Conservation (phyloP, 1,140 invertebrate species). For the Brachionus manjavacas region DNA sequence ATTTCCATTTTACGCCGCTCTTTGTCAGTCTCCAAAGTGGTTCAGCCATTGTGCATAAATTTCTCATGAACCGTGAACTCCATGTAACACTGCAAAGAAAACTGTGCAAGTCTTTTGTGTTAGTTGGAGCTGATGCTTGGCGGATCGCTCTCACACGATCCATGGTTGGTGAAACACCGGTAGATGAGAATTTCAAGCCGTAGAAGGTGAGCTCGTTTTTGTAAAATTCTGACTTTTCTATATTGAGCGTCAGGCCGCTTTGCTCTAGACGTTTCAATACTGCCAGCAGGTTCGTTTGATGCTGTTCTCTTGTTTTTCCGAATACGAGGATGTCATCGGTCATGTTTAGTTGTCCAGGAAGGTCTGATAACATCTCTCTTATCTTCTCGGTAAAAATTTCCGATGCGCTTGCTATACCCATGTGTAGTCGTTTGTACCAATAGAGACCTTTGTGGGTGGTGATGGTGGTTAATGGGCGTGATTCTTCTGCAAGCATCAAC, state of each 20-base stretch:
- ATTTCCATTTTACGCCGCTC: background rate
- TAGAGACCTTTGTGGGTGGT: background rate
- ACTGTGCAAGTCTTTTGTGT: background rate
- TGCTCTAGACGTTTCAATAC: background rate
- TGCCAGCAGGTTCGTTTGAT: background rate
- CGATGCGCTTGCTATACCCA: background rate
- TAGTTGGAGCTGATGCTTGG: background rate
- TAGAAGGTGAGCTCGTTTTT: background rate
- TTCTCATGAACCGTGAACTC: background rate
- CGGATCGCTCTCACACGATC: background rate
- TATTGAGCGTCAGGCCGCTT: background rate
- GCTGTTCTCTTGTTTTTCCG: background rate
- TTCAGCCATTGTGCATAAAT: background rate
- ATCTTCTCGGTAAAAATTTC: background rate
- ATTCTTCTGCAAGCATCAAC: conserved; percentile 46
- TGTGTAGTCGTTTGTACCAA: background rate
- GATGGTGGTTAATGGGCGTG: conserved; percentile 26
- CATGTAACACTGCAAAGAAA: background rate
- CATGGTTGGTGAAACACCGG: background rate
- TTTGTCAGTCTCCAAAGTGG: background rate
- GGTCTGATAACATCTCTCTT: background rate
- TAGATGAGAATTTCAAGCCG: background rate
- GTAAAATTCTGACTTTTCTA: background rate
- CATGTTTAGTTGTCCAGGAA: background rate
- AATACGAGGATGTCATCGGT: background rate